Evolutionary conservation across 2,113 vertebrate genomes (phyloP), one percentile per base, ranked within the genome.

Genomic region (Aegotheles bennettii): DNA sequence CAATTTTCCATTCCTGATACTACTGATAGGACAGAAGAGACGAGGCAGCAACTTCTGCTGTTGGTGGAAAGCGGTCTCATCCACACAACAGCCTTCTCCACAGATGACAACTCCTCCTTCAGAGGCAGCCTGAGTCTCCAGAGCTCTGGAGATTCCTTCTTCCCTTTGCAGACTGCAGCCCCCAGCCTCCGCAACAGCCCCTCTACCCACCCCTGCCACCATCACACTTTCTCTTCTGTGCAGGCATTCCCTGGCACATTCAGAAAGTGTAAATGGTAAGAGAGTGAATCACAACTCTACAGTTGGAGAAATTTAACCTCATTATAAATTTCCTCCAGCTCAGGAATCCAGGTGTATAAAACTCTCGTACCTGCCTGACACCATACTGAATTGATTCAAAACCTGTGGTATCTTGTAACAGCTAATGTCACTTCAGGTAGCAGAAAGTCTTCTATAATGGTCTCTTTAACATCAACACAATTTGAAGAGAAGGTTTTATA

Each of bases 381-480:
- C 64, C 40, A 53, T 0, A 36, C 33, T 16, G 56, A 59, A 67
- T 51, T 60, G 75, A 78, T 70, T 84, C 64, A 68, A 86, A 93
- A 63, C 38, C 71, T 13, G 36, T 25, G 42, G 21, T 48, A 5
- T n/a, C 82, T 20, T 51, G 24, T 50, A 43, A 63, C 15, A 83
- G 31, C 51, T 71, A 50, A 16, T 33, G 56, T 50, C 75, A 74
- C 59, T 50, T 45, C 18, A 35, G 45, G 48, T 21, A 53, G 19
- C 20, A 80, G 90, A 68, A 90, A 90, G 57, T 36, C 42, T 77
- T 87, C 48, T 48, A n/a, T n/a, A 64, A 87, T 0, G 0, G 16
- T 81, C 60, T 90, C 68, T 93, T 96, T 95, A n/a, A 88, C 90
- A 93, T 92, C 94, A 94, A 90, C 69, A 92, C 1, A 6, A 81